Percentiles rank a stretch among this genome's conserved stretches.
phyloP scores from a whole-genome alignment of 2,888 invertebrate species.

The Drosophila anomalata region DNA sequence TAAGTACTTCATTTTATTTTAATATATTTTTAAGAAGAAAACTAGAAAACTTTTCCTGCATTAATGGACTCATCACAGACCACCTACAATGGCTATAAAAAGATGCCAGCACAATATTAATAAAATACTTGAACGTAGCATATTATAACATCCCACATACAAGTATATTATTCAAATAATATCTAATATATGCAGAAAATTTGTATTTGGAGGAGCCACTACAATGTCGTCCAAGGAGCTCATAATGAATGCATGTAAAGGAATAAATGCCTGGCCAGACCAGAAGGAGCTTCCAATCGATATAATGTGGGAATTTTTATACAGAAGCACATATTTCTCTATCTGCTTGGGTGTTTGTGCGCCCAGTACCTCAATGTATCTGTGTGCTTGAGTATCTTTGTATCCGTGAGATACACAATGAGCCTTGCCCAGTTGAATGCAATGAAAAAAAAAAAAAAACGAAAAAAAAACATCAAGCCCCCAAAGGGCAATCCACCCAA shows the following conservation, averaged over 20 bases:
- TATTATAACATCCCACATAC: not conserved
- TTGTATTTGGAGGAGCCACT: not conserved
- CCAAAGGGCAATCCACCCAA: conserved; percentile 48
- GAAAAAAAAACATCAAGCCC: conserved; percentile 35
- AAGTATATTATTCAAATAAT: not conserved
- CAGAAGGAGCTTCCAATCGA: conserved; percentile 49
- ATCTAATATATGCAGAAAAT: not conserved
- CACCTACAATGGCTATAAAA: not conserved
- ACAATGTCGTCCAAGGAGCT: not conserved
- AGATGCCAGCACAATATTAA: conserved; percentile 6
- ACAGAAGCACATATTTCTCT: conserved; percentile 2
- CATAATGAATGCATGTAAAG: conserved; percentile 26
- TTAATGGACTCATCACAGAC: not conserved
- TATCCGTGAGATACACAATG: conserved; percentile 31
- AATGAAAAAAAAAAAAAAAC: conserved; percentile 54
- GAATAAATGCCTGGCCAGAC: conserved; percentile 5
- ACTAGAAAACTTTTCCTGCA: no score
- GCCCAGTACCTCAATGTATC: not conserved
- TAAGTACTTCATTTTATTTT: conserved; percentile 82
- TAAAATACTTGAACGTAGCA: conserved; percentile 17
- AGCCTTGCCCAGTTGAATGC: conserved; percentile 48
- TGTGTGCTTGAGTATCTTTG: not conserved
- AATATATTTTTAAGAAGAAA: no score
- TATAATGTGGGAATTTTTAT: conserved; percentile 40
- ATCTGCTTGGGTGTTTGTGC: not conserved